These are phyloP conservation scores for Manis javanica DNA, from an alignment of 2,797 vertebrate genomes.

Conservation along the genomic window DNA sequence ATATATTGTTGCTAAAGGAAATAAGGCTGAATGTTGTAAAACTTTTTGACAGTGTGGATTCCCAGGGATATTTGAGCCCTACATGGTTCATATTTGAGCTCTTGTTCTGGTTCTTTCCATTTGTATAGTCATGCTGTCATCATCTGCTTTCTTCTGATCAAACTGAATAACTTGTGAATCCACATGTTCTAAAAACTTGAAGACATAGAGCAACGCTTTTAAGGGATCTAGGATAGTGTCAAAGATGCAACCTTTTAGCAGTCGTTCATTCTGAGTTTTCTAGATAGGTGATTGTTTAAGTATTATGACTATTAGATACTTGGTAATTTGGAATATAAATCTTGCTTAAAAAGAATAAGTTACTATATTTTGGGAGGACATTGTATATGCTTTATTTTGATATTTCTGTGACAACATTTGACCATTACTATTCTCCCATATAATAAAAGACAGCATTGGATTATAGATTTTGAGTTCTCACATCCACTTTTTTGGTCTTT, in stretches of 20 bases:
- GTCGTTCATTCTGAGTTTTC: slow-evolving; percentile 1
- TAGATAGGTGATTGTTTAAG: slow-evolving; percentile 14
- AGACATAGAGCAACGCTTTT: background rate
- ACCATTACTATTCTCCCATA: background rate
- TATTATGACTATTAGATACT: background rate
- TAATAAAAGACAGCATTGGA: background rate
- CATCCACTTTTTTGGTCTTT: background rate
- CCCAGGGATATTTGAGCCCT: background rate
- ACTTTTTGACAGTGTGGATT: background rate
- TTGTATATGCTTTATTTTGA: background rate
- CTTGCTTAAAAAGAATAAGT: background rate
- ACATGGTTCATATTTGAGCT: background rate
- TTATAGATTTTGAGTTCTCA: background rate
- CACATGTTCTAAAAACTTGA: background rate
- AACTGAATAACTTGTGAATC: background rate
- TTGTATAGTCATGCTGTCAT: background rate
- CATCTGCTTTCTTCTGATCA: background rate
- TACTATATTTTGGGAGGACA: background rate
- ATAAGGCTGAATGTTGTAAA: background rate
- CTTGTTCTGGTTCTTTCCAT: background rate
- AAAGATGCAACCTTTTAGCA: slow-evolving; percentile 2
- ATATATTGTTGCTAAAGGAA: background rate
- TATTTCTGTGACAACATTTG: background rate
- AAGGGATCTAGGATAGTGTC: background rate
- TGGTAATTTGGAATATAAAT: background rate